Base-by-base conservation (phyloP, 2,888 invertebrate genomes). In the Volucella inflata region DNA sequence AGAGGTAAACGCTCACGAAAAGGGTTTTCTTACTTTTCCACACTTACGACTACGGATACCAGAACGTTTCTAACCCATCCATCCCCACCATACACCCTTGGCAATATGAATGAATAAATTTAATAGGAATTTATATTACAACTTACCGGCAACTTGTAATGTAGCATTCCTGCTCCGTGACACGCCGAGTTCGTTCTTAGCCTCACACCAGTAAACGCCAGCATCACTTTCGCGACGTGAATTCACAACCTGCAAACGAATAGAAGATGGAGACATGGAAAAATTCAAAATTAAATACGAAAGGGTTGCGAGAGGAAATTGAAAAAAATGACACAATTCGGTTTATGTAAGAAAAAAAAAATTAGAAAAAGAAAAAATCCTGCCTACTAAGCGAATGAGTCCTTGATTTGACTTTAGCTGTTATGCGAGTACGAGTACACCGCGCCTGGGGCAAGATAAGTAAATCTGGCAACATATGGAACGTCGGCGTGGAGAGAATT, bases 151-250 rank as follows among this genome's bases (percentile, higher is more conserved):
- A 89, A 97, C 96, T 90, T 96, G 95, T 87, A 98, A 93, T 9
- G 96, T 96, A 67, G 97, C 97, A 91, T 97, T 97, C 89, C 95
- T 93, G 91, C 97, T 97, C 88, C 95, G 94, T 40, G 96, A 96
- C 88, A 95, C 95, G 53, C 98, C 98, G 89, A 96, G 94, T 17
- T 95, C 94, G 91, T 97, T 98, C 80, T 94, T 95, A 0, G 97
- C 98, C 91, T 96, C 96, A 91, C 98, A 98, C 95, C 96, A 97
- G 91, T 98, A 98, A 2, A 96, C 95, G 30, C 98, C 97, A 64
- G 96, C 95, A 91, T 97, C 97, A 17, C 96, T 95, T 91, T 96
- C 96, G 87, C 96, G 95, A 90, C 97, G 95, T 88, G 96, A 95
- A 91, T 97, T 96, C 68, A 95, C 95, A 88, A 95, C 95, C 90